A percentile compares a stretch with the other conserved stretches of the same genome.
These are phyloP conservation scores for Calyptommatus sinebrachiatus DNA, from an alignment of 2,113 vertebrate species.

Conservation along the genomic window DNA sequence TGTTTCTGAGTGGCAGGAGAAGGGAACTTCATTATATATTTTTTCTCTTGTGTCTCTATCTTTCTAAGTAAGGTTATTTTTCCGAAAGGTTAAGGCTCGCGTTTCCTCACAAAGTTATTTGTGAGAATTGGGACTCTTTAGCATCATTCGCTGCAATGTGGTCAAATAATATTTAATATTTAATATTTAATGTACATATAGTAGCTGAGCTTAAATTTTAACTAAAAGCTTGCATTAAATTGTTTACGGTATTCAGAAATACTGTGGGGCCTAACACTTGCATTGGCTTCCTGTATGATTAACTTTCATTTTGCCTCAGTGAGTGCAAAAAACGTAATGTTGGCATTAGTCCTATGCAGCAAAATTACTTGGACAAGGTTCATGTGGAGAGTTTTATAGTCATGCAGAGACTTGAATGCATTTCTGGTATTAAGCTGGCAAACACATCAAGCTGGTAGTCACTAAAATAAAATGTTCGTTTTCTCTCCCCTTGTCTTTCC, in stretches of 20 bases:
- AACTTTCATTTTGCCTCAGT: neutral
- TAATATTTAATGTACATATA: neutral
- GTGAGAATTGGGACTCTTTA: slow-evolving; percentile 1
- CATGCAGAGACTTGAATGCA: neutral
- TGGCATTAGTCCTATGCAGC: neutral
- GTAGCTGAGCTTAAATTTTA: neutral
- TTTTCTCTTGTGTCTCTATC: slow-evolving; percentile 25
- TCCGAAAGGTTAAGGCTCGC: slow-evolving; percentile 27
- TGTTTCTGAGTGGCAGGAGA: slow-evolving; percentile 12
- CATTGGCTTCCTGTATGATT: neutral
- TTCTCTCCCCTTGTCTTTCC: slow-evolving; percentile 33
- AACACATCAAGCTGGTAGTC: too few species aligned
- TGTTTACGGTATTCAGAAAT: neutral
- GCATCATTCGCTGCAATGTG: neutral
- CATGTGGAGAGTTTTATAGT: neutral
- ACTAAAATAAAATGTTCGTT: neutral
- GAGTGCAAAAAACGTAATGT: neutral
- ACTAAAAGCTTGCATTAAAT: neutral
- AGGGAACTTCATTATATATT: slow-evolving; percentile 21
- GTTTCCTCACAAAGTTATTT: neutral
- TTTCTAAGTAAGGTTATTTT: slow-evolving; percentile 17
- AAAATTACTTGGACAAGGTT: neutral
- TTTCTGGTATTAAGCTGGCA: neutral
- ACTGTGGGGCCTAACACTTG: neutral
- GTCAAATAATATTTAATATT: slow-evolving; percentile 29